Base-by-base conservation (phyloP, 2,888 invertebrate genomes). In the Dysmachus trigonus region DNA sequence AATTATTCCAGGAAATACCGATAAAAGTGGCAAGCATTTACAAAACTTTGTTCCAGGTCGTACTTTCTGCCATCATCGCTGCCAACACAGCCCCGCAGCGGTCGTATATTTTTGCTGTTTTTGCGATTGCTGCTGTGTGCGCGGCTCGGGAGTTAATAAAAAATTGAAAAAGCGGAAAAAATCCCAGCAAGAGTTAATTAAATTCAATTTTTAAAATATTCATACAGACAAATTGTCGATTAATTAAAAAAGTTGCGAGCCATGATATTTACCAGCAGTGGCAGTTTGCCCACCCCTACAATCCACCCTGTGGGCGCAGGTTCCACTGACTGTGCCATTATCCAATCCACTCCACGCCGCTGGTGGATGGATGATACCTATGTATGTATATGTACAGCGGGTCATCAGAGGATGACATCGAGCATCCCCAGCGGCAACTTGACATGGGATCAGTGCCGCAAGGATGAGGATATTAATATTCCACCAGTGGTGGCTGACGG, bases 151-250 rank as follows among this genome's bases (percentile, higher is more conserved):
- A 22, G 81, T 53, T 82, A 62, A 62, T 62, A 82, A 82, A 82
- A 53, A 82, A 82, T 62, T 82, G 62, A 82, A 82, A 82, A 62
- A 62, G 53, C 62, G 62, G 62, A 82, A 82, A 79, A 83, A 83
- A 72, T 83, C 38, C 35, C 41, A 35, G 51, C 53, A 62, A 35
- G 73, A 86, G 86, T 86, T 86, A 86, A 86, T 86, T 86, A 86
- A 86, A 86, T 86, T 86, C 86, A 86, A 86, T 86, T 86, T 86
- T 81, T 86, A 73, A 86, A 86, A 86, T 86, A 86, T 86, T 86
- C 86, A 86, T 86, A 86, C 51, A 72, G 81, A 81, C 73, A 81
- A 86, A 86, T 86, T 86, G 86, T 81, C 86, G 86, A 86, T 86
- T 86, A 86, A 86, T 86, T 86, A 86, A 86, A 86, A 85, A 86